Evolutionary conservation across 2,113 vertebrate genomes (phyloP).

Genomic region (Megalops atlanticus): DNA sequence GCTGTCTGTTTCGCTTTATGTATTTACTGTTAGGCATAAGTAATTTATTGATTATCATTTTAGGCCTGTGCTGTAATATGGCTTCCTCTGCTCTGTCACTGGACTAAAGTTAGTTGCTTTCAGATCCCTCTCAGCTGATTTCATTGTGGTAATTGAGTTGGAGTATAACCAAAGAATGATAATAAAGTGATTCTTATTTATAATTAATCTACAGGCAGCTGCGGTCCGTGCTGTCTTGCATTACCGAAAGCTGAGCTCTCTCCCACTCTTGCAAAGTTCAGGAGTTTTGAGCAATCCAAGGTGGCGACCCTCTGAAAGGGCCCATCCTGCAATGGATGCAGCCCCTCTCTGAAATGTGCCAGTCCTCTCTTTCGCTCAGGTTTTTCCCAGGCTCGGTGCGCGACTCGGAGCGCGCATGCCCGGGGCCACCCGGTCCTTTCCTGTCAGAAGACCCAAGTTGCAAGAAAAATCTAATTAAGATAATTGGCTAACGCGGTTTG

Average conservation of each 20-base stretch:
- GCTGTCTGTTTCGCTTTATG: background rate
- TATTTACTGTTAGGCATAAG: background rate
- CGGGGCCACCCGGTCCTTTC: constrained; percentile 3
- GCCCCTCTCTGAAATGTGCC: background rate
- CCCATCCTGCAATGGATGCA: background rate
- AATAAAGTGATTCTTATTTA: background rate
- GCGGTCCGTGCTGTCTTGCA: background rate
- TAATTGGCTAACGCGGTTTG: constrained; percentile 31
- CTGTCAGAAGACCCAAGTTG: constrained; percentile 25
- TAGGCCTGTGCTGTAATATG: background rate
- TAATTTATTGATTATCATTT: background rate
- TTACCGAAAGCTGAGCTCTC: background rate
- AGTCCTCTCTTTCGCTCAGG: background rate
- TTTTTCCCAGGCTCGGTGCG: background rate
- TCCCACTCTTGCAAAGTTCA: background rate
- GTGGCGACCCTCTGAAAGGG: background rate
- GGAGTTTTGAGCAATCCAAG: background rate
- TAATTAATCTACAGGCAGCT: background rate
- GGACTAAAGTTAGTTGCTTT: background rate
- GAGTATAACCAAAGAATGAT: background rate
- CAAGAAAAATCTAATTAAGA: constrained; percentile 30
- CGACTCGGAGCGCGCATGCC: background rate
- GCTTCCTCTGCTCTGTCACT: background rate
- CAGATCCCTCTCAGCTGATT: background rate
- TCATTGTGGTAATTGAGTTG: constrained; percentile 2